Percentiles rank a stretch among this genome's conserved stretches.
These are phyloP conservation scores for Argopecten irradians DNA, from an alignment of 1,140 invertebrate genomes.

Conservation along the genomic window DNA sequence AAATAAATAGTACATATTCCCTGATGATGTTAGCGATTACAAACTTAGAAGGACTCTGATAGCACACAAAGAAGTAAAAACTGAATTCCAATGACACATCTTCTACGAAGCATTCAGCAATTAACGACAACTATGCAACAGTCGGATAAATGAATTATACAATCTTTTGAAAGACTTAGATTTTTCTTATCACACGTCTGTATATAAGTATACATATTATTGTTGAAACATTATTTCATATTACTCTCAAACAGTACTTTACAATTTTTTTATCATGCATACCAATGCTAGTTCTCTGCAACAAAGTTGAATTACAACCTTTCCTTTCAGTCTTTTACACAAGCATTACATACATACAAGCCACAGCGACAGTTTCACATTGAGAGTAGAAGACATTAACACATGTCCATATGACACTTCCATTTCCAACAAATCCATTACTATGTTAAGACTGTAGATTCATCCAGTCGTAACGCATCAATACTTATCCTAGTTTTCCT, in stretches of 20 bases:
- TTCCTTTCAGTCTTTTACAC: background rate
- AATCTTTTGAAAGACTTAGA: constrained; percentile 16
- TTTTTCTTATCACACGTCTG: constrained; percentile 10
- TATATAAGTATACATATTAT: background rate
- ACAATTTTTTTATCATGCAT: background rate
- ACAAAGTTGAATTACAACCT: background rate
- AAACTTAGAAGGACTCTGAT: background rate
- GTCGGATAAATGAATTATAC: constrained; percentile 7
- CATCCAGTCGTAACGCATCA: background rate
- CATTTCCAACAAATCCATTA: background rate
- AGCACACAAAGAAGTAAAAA: background rate
- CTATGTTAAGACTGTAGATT: background rate
- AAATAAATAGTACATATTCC: background rate
- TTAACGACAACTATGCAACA: background rate
- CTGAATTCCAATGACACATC: background rate
- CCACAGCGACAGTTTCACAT: background rate
- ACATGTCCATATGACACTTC: background rate
- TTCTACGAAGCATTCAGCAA: background rate
- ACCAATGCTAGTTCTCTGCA: background rate
- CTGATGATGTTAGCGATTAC: background rate
- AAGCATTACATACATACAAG: background rate
- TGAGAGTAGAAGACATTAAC: background rate
- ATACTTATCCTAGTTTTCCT: background rate
- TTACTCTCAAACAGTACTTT: background rate
- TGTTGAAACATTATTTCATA: background rate